Base-by-base conservation (phyloP, 2,113 vertebrate genomes). In the Suncus etruscus region DNA sequence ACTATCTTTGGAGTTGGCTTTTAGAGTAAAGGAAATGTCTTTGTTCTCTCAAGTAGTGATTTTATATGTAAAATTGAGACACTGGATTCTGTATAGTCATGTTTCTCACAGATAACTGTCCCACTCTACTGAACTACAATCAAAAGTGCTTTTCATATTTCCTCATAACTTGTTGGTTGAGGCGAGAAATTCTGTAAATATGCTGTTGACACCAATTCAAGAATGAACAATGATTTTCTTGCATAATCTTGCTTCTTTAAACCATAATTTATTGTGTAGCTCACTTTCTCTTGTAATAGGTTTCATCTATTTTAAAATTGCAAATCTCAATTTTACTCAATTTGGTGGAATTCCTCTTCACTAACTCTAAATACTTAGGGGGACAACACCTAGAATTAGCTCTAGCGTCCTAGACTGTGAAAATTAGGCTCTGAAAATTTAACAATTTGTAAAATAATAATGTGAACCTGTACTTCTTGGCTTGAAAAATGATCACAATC, bases 381-480 rank as follows among this genome's bases (percentile, higher is more conserved):
- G 76, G 68, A 70, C 76, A 86, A 79, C 1, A 73, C 12, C 69
- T 14, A 25, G 72, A 73, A 86, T 81, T 80, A 32, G 6, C 25
- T 85, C 68, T 73, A 79, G 47, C 27, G 4, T 10, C 66, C 25
- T 31, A 58, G 24, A 10, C 50, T 92, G 51, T 39, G 39, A 39
- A 39, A 39, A 39, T 39, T 61, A 61, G 58, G 58, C 18, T 61
- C 16, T 79, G 72, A 75, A 89, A 83, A 88, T 14, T 32, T 39
- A 79, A 73, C 68, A 92, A 32, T 29, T 78, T 39, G 10, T 51
- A 58, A 91, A 61, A 88, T 72, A 70, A 27, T 72, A 72, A 89
- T 75, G 73, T 69, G 61, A 82, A 87, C 22, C 11, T 58, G 7
- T 7, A 76, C 50, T 85, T 92, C 50, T 65, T 74, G 39, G 32